Evolutionary conservation across 2,888 invertebrate species (phyloP).

Genomic region (Celastrina argiolus): DNA sequence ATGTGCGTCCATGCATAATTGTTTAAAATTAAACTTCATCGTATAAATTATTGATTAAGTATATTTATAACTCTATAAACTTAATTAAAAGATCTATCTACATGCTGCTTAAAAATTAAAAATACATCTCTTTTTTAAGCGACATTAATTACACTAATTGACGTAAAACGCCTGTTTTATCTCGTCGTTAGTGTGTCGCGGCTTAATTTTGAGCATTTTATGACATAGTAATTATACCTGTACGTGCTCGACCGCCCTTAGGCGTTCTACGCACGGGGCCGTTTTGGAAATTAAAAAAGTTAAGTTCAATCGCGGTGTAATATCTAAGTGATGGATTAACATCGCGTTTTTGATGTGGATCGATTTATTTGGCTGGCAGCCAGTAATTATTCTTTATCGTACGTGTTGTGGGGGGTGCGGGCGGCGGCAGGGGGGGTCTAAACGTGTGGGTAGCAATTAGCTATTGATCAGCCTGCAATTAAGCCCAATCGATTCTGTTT

Average conservation of each 20-base stretch:
- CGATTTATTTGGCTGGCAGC: slow-evolving; percentile 76
- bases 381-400: slow-evolving; percentile 76
- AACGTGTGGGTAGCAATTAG: slow-evolving; percentile 76
- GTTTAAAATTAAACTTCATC: too few relatives aligned
- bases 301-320: slow-evolving; percentile 72
- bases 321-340: slow-evolving; percentile 78
- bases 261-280: slow-evolving; percentile 53
- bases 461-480: slow-evolving; percentile 76
- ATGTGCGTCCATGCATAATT: too few relatives aligned
- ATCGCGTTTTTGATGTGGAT: slow-evolving; percentile 72
- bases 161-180: not conserved
- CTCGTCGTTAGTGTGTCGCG: slow-evolving; percentile 25
- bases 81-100: too few relatives aligned
- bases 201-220: slow-evolving; percentile 68
- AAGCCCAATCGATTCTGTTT: slow-evolving; percentile 76
- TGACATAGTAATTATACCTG: slow-evolving; percentile 67
- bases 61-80: too few relatives aligned
- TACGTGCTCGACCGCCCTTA: slow-evolving; percentile 64
- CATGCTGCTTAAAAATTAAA: not conserved
- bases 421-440: not conserved
- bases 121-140: not conserved
- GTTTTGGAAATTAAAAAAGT: slow-evolving; percentile 78
- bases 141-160: not conserved
- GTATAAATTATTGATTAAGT: too few relatives aligned
- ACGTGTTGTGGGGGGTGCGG: slow-evolving; percentile 36